phyloP scores from a whole-genome alignment of 2,797 vertebrate genomes.

The Phataginus tricuspis region DNA sequence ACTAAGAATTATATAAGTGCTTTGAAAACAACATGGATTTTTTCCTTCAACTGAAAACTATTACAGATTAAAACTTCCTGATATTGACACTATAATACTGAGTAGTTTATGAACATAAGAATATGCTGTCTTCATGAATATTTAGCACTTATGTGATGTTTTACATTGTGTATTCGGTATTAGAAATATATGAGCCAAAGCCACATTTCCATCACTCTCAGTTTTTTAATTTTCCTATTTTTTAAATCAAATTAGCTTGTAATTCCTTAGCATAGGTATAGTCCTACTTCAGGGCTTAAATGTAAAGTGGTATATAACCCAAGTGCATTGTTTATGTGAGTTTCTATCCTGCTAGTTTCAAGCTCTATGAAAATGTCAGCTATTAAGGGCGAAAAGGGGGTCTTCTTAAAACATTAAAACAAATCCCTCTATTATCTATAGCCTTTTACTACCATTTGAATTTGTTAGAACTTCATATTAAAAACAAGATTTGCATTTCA shows the following conservation, averaged over 20 bases:
- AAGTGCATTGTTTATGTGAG: neutral
- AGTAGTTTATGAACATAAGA: conserved; percentile 38
- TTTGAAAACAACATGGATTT: neutral
- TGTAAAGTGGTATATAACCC: neutral
- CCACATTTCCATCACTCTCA: neutral
- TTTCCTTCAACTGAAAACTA: neutral
- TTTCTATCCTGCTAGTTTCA: neutral
- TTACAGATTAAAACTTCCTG: neutral
- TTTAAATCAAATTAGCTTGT: neutral
- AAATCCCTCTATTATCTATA: neutral
- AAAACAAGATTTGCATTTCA: neutral
- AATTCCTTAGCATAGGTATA: neutral
- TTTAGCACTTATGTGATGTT: neutral
- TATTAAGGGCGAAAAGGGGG: neutral
- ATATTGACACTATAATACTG: neutral
- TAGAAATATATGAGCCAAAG: neutral
- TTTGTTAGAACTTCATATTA: neutral
- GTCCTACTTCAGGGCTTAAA: neutral
- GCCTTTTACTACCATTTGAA: neutral
- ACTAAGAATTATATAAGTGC: conserved; percentile 43
- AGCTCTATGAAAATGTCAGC: neutral
- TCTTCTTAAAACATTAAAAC: neutral
- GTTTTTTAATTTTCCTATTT: neutral
- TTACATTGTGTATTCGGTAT: neutral
- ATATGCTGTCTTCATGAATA: neutral